phyloP scores from a whole-genome alignment of 2,888 invertebrate genomes.

The Phyllotreta cruciferae region DNA sequence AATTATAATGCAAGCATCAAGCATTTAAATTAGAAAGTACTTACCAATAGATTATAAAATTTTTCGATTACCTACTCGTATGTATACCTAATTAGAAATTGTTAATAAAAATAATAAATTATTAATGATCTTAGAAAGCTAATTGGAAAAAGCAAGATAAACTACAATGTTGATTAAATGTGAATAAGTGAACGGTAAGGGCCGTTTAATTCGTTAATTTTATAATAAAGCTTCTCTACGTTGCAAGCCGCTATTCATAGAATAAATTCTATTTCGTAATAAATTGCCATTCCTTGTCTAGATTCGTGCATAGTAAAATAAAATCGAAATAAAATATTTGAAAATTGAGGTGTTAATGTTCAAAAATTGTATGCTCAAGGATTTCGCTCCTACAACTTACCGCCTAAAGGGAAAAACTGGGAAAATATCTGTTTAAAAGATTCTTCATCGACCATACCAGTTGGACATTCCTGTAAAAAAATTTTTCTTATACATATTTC shows the following conservation, averaged over 20 bases:
- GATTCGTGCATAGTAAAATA: conserved; percentile 13
- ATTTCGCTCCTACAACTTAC: conserved; percentile 62
- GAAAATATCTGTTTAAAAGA: conserved; percentile 87
- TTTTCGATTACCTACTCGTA: no score
- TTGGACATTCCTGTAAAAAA: conserved; percentile 76
- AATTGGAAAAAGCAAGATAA: not conserved
- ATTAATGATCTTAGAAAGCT: no score
- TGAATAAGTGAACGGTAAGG: not conserved
- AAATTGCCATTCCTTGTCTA: conserved; percentile 5
- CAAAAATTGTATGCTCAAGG: conserved; percentile 7
- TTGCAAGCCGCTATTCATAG: conserved; percentile 4
- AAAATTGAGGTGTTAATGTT: conserved; percentile 2
- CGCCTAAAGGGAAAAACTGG: conserved; percentile 90
- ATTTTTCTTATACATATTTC: conserved; percentile 5
- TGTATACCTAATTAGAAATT: no score
- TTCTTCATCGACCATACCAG: conserved; percentile 87
- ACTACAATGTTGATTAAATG: not conserved
- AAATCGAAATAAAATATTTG: conserved; percentile 4
- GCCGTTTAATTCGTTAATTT: not conserved
- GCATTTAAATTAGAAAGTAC: no score
- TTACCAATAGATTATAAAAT: no score
- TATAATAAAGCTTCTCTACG: conserved; percentile 8
- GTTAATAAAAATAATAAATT: no score
- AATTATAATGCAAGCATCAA: not conserved
- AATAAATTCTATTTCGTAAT: not conserved